A percentile compares a stretch with the other conserved stretches of the same genome.
Evolutionary conservation across 2,113 vertebrate species (phyloP).

Genomic region (Xenopus laevis): DNA sequence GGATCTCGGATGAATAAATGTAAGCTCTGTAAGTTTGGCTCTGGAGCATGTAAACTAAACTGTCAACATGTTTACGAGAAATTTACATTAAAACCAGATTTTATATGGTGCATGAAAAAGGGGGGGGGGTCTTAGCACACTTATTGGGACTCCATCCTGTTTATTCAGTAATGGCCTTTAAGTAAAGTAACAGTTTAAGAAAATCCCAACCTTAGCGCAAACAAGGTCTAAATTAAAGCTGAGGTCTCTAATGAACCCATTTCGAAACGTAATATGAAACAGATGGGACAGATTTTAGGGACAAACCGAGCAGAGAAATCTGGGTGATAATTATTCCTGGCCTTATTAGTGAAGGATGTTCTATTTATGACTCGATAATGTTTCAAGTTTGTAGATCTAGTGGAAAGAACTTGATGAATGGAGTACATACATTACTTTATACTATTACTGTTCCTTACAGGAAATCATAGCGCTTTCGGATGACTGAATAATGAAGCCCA

Average conservation of each 20-base stretch:
- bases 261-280: background rate
- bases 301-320: too few species aligned
- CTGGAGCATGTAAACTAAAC: background rate
- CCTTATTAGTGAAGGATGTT: background rate
- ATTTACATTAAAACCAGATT: slow-evolving; percentile 1
- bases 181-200: background rate
- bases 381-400: background rate
- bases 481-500: too few species aligned
- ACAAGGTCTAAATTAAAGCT: background rate
- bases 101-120: background rate
- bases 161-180: background rate
- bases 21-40: background rate
- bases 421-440: too few species aligned
- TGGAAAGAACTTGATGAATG: background rate
- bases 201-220: background rate
- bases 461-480: too few species aligned
- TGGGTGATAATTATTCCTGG: background rate
- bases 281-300: background rate
- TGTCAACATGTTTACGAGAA: background rate
- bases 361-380: background rate
- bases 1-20: background rate
- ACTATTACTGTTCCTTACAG: too few species aligned
- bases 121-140: background rate
- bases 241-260: background rate
- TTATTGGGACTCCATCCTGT: background rate